Evolutionary conservation across 2,113 vertebrate genomes (phyloP).

Genomic region (Acrocephalus kingi): DNA sequence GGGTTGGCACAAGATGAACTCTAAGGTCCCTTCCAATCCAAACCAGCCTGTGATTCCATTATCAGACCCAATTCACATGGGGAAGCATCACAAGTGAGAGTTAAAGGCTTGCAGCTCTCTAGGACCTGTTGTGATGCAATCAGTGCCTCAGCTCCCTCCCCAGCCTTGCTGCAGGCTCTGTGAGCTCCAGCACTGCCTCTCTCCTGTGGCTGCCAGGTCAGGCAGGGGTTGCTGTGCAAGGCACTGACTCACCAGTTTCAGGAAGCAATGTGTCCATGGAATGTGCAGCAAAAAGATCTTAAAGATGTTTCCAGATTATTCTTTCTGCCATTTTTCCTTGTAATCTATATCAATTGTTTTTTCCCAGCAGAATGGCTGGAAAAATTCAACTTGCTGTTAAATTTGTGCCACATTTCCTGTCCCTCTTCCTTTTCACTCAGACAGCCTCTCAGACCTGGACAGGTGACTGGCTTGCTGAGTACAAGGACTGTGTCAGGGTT

Average conservation of each 20-base stretch:
- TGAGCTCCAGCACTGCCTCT: neutral
- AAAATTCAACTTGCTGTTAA: neutral
- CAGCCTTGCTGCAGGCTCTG: neutral
- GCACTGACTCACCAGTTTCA: neutral
- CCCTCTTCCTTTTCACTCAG: neutral
- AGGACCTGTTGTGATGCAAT: neutral
- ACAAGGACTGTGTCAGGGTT: neutral
- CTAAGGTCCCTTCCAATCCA: neutral
- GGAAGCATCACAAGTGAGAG: neutral
- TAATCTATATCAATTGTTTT: neutral
- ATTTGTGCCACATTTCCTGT: neutral
- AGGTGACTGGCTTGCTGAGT: neutral
- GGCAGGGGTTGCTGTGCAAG: neutral
- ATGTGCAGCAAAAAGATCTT: neutral
- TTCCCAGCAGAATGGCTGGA: neutral
- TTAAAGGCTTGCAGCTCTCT: neutral
- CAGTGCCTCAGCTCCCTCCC: neutral
- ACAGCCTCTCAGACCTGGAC: neutral
- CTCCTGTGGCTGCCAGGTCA: neutral
- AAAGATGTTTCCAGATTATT: neutral
- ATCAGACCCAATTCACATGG: neutral
- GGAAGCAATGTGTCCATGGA: neutral
- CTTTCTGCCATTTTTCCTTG: accelerated
- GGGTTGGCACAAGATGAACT: neutral
- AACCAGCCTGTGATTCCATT: neutral